Base-by-base conservation (phyloP, 2,797 vertebrate species). In the Holocentrus rufus region DNA sequence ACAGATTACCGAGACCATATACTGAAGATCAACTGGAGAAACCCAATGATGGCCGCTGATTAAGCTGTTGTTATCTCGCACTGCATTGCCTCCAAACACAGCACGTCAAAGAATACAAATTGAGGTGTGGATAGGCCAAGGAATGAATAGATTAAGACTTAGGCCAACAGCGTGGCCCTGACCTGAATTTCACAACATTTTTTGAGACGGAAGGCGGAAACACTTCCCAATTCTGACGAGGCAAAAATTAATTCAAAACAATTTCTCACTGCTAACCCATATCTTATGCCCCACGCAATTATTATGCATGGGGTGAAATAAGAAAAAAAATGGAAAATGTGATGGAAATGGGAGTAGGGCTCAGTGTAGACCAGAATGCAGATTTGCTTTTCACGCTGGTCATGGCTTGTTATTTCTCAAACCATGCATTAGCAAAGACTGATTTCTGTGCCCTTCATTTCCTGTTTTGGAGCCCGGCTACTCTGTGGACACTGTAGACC, bases 371-470 rank as follows among this genome's bases (percentile, higher is more conserved):
- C 74, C 23, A 74, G 59, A 77, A 79, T 69, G 67, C 65, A 69
- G 62, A 80, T 78, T 80, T 20, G 57, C 36, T 72, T 75, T 62
- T 74, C 44, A 72, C 72, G 69, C 58, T 31, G 25, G 76, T 74
- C 76, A 54, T 23, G 15, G 53, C 2, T 49, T 69, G 62, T 80
- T 73, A 65, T 72, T 83, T 80, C 64, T 75, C 54, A 70, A 74
- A 66, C 68, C 64, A 17, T 64, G 71, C 74, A 85, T 87, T 72
- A 84, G 55, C 59, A 59, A 63, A 70, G 39, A 59, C 63, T 67
- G 57, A 74, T 75, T 81, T 67, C 55, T 58, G 34, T 36, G 27
- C 53, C 81, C 57, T 85, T 85, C 57, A 81, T 69, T 84, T 85
- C 65, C 76, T 71, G 56, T 39, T 55, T 18, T 67, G 77, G 30